Conservation (phyloP, 2,797 vertebrate species). For the Botia almorhae region DNA sequence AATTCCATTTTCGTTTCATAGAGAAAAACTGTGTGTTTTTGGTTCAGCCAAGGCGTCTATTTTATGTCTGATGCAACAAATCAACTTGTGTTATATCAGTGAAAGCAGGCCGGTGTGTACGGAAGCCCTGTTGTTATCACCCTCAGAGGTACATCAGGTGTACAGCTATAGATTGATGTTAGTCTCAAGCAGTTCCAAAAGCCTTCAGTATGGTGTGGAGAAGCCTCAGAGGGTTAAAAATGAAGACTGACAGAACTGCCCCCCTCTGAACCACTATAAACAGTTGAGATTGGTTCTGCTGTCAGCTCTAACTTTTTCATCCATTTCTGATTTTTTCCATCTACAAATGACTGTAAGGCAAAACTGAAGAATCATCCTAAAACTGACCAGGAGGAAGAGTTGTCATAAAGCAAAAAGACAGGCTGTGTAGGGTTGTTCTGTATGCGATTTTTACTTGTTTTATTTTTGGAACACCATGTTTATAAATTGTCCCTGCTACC, state of each 20-base stretch:
- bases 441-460: too few species aligned
- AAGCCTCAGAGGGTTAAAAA: slow-evolving; percentile 1
- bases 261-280: background rate
- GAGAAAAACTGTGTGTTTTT: slow-evolving; percentile 2
- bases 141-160: slow-evolving; percentile 27
- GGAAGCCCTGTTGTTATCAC: slow-evolving; percentile 17
- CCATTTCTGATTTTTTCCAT: background rate
- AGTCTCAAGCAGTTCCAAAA: slow-evolving; percentile 1
- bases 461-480: too few species aligned
- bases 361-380: slow-evolving; percentile 4
- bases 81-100: slow-evolving; percentile 33
- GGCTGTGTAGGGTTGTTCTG: too few species aligned
- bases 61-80: slow-evolving; percentile 40
- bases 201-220: background rate
- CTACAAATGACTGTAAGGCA: background rate
- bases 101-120: background rate
- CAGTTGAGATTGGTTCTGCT: background rate
- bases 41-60: background rate
- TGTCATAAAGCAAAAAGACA: background rate
- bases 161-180: slow-evolving; percentile 29
- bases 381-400: background rate
- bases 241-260: slow-evolving; percentile 21
- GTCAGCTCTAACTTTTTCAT: background rate
- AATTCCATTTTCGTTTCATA: background rate
- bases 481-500: too few species aligned